A percentile compares a stretch with the other conserved stretches of the same genome.
These are phyloP conservation scores for Atta cephalotes DNA, from an alignment of 1,140 invertebrate genomes.

Conservation along the genomic window DNA sequence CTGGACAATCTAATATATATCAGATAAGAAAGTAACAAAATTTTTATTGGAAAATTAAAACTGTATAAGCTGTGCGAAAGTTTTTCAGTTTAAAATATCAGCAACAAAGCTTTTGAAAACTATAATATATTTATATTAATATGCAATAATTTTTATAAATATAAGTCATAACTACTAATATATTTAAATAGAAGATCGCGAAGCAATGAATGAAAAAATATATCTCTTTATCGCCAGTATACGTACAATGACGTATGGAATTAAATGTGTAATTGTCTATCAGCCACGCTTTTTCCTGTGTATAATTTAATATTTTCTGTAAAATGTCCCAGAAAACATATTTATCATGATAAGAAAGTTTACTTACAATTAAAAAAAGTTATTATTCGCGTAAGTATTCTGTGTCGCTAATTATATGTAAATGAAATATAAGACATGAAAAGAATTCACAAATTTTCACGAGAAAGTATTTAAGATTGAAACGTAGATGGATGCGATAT, in stretches of 20 bases:
- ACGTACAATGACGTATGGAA: slow-evolving; percentile 9
- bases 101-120: background rate
- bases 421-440: background rate
- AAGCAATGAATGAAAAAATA: slow-evolving; percentile 24
- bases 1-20: slow-evolving; percentile 28
- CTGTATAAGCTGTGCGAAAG: background rate
- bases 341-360: slow-evolving; percentile 8
- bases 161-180: background rate
- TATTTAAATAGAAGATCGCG: slow-evolving; percentile 12
- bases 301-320: slow-evolving; percentile 48
- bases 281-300: slow-evolving; percentile 34
- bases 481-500: background rate
- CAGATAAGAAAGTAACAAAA: background rate
- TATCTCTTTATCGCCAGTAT: background rate
- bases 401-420: background rate
- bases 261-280: slow-evolving; percentile 29
- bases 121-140: slow-evolving; percentile 14
- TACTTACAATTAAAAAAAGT: background rate
- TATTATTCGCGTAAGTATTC: background rate
- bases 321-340: background rate
- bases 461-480: slow-evolving; percentile 30
- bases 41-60: background rate
- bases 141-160: background rate
- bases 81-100: background rate
- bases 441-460: slow-evolving; percentile 1